Percentiles rank a stretch among this genome's conserved stretches.
phyloP scores from a whole-genome alignment of 1,140 invertebrate species.

The Zaprionus ghesquierei region DNA sequence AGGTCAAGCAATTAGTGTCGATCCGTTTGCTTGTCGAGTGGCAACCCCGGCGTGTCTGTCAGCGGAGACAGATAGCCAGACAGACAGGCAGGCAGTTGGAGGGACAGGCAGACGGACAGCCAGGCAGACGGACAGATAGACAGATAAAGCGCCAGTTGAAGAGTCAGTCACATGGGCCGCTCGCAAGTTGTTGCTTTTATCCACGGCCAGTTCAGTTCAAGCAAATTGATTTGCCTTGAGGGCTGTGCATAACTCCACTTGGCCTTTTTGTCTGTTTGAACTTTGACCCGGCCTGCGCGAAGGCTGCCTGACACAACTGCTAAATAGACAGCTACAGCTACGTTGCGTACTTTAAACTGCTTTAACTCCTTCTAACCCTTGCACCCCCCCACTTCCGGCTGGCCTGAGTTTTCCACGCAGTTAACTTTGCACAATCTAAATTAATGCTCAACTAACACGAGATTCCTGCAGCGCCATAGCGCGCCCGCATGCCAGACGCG shows the following conservation, averaged over 20 bases:
- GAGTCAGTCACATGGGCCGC: neutral
- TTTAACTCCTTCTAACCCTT: neutral
- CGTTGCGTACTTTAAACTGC: no score
- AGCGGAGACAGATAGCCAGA: conserved; percentile 29
- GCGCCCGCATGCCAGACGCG: conserved; percentile 10
- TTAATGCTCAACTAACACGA: conserved; percentile 27
- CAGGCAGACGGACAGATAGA: neutral
- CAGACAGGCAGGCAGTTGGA: neutral
- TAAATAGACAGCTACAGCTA: neutral
- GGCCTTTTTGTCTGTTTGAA: neutral
- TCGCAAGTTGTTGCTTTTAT: neutral
- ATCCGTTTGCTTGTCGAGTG: conserved; percentile 30
- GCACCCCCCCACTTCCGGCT: neutral
- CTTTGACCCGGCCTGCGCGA: neutral
- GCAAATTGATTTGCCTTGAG: neutral
- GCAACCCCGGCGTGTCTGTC: conserved; percentile 29
- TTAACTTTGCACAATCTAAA: conserved; percentile 52
- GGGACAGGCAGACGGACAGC: conserved; percentile 4
- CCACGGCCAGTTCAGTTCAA: neutral
- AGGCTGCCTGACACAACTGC: neutral
- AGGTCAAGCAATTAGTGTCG: conserved; percentile 77
- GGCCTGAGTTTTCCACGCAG: conserved; percentile 48
- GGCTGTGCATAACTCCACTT: neutral
- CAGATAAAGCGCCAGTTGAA: neutral
- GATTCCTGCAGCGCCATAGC: neutral